A percentile compares a stretch with the other conserved stretches of the same genome.
phyloP scores from a whole-genome alignment of 2,888 invertebrate species.

The Meghimatium bilineatum region DNA sequence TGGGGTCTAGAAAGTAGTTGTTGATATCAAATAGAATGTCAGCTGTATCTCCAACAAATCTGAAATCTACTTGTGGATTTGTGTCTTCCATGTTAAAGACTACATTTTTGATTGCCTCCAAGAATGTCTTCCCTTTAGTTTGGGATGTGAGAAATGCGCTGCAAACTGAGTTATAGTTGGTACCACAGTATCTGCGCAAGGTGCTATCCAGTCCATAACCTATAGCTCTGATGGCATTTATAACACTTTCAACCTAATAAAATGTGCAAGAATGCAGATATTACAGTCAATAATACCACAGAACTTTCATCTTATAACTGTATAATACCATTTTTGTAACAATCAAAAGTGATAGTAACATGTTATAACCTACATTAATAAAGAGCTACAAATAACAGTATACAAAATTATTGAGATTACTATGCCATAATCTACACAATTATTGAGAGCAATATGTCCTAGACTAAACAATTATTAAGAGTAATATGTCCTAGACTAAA shows the following conservation, averaged over 20 bases:
- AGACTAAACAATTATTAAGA: no score
- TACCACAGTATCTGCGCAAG: constrained; percentile 63
- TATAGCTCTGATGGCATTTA: constrained; percentile 69
- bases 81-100: constrained; percentile 56
- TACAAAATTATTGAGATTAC: no score
- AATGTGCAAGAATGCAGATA: background rate
- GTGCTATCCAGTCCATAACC: constrained; percentile 64
- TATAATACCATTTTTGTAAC: no score
- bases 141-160: constrained; percentile 60
- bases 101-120: constrained; percentile 60
- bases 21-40: constrained; percentile 58
- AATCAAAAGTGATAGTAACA: no score
- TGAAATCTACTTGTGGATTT: constrained; percentile 41
- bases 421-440: no score
- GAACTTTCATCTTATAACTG: no score
- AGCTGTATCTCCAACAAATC: constrained; percentile 47
- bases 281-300: background rate
- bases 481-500: no score
- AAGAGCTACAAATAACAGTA: no score
- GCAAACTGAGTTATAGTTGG: constrained; percentile 62
- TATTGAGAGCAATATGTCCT: no score
- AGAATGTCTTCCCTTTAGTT: constrained; percentile 57
- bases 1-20: constrained; percentile 51
- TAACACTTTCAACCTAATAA: constrained; percentile 57
- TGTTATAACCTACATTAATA: no score